phyloP scores from a whole-genome alignment of 2,113 vertebrate species.

The Peromyscus polionotus region DNA sequence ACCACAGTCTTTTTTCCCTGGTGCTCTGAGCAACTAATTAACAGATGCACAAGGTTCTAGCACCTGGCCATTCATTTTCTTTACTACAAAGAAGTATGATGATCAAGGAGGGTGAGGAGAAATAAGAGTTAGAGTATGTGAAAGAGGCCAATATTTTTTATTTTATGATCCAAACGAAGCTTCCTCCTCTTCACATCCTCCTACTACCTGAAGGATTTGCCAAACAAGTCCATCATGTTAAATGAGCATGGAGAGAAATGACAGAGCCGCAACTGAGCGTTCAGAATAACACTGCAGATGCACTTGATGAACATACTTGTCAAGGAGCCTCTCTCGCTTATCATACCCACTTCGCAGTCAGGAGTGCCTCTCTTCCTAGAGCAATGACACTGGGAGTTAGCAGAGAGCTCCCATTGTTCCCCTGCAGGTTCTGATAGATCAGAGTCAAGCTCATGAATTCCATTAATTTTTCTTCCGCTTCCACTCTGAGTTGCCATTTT shows the following conservation, averaged over 20 bases:
- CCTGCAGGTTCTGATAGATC: slow-evolving; percentile 32
- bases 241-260: slow-evolving; percentile 58
- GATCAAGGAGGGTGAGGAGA: slow-evolving; percentile 20
- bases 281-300: slow-evolving; percentile 18
- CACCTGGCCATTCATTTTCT: neutral
- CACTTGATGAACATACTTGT: slow-evolving; percentile 75
- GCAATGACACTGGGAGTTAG: slow-evolving; percentile 14
- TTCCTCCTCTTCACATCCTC: slow-evolving; percentile 28
- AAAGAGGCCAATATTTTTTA: slow-evolving; percentile 25
- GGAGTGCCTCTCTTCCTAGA: slow-evolving; percentile 14
- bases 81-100: neutral
- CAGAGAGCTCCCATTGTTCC: neutral
- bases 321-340: slow-evolving; percentile 56
- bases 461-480: slow-evolving; percentile 49
- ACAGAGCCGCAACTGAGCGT: slow-evolving; percentile 66
- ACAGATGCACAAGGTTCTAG: neutral
- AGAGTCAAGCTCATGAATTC: slow-evolving; percentile 65
- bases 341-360: neutral
- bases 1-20: neutral
- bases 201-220: slow-evolving; percentile 56
- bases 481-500: slow-evolving; percentile 35
- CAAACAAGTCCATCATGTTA: slow-evolving; percentile 70
- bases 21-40: slow-evolving; percentile 3
- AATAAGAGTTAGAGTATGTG: neutral
- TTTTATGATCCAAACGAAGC: slow-evolving; percentile 35